These are phyloP conservation scores for Heteractis magnifica DNA, from an alignment of 92 coral and sea anemone genomes.

Conservation along the genomic window DNA sequence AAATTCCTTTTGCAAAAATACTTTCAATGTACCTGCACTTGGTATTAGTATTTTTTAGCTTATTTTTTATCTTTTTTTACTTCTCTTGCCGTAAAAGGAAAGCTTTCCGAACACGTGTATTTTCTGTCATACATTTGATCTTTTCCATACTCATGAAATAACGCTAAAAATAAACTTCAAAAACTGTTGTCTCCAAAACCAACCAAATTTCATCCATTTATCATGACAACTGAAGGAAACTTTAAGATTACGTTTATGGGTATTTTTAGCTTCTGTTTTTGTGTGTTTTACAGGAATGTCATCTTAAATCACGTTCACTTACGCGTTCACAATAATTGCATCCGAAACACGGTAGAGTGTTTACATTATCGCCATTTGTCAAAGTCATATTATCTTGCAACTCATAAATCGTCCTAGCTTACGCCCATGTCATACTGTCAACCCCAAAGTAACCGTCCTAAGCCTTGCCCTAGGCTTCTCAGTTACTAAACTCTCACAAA, in stretches of 20 bases:
- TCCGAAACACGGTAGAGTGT: background rate
- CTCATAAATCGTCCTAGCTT: slow-evolving; percentile 23
- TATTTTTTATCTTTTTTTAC: background rate
- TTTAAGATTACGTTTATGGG: too few species aligned
- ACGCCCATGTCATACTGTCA: slow-evolving; percentile 20
- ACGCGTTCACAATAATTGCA: slow-evolving; percentile 9
- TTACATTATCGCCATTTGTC: slow-evolving; percentile 40
- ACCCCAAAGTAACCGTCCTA: background rate
- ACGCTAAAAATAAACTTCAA: background rate
- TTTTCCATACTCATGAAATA: background rate
- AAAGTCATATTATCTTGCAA: slow-evolving; percentile 30
- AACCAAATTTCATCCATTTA: background rate
- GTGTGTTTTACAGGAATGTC: background rate
- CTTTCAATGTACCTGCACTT: background rate
- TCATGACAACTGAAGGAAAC: background rate
- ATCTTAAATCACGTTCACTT: background rate
- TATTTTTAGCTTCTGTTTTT: background rate
- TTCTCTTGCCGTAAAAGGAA: background rate
- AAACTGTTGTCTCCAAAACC: background rate
- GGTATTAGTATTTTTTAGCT: background rate
- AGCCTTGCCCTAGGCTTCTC: background rate
- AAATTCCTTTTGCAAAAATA: background rate
- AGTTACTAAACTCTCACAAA: background rate
- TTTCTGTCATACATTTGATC: background rate
- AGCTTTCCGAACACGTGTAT: background rate